Evolutionary conservation across 23 tunicate genomes (phyloP).

Genomic region (Trididemnum clinides): DNA sequence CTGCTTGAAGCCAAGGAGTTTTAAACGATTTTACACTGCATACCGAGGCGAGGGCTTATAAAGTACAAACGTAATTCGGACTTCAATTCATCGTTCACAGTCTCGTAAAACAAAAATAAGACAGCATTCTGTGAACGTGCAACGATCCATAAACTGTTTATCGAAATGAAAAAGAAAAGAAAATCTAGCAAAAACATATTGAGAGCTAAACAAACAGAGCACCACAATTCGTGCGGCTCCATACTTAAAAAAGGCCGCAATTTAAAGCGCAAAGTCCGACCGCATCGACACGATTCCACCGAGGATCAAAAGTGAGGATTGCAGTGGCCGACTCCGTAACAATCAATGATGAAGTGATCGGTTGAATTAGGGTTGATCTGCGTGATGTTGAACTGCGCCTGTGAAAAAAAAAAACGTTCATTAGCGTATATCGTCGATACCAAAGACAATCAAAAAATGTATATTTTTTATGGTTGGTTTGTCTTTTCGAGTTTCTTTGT

Average conservation of each 20-base stretch:
- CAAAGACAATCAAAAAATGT: too few species aligned
- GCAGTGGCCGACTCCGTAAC: constrained; percentile 86
- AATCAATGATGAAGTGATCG: constrained; percentile 84
- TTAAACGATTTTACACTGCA: too few species aligned
- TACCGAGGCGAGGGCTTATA: too few species aligned
- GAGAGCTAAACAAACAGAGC: not conserved
- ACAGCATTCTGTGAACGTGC: not conserved
- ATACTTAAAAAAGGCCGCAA: too few species aligned
- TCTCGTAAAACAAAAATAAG: not conserved
- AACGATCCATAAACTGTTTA: not conserved
- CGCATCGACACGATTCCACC: too few species aligned
- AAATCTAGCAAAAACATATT: not conserved
- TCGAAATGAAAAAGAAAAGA: not conserved
- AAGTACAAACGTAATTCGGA: too few species aligned
- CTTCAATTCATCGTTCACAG: not conserved
- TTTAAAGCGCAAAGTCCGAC: too few species aligned
- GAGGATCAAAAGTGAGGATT: constrained; percentile 75
- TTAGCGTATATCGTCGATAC: too few species aligned
- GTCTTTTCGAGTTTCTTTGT: too few species aligned
- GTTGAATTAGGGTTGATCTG: constrained; percentile 74
- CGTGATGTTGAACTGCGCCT: constrained; percentile 74
- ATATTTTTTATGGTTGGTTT: too few species aligned
- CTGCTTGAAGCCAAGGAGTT: too few species aligned
- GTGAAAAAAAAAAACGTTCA: too few species aligned
- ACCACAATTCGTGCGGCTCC: not conserved